Evolutionary conservation across 2,888 invertebrate species (phyloP).

Genomic region (Diarsia dahlii): DNA sequence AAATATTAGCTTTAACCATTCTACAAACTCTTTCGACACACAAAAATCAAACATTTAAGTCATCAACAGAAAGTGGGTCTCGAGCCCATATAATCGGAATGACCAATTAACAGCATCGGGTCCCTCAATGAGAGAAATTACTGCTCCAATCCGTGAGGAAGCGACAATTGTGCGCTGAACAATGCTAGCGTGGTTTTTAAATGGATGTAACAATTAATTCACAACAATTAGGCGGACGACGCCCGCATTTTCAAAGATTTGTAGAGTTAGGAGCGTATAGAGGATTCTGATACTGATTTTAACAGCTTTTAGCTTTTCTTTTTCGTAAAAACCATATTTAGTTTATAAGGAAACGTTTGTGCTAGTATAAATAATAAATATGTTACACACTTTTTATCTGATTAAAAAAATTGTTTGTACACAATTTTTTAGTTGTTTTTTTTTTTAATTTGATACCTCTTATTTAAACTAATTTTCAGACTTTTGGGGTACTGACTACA

Average conservation of each 20-base stretch:
- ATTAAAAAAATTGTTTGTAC: no score
- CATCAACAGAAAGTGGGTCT: constrained; percentile 45
- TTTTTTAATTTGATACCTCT: no score
- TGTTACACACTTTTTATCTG: no score
- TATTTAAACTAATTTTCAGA: no score
- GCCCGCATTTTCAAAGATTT: constrained; percentile 87
- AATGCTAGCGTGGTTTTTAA: constrained; percentile 89
- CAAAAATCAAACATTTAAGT: constrained; percentile 34
- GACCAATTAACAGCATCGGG: constrained; percentile 81
- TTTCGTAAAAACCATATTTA: no score
- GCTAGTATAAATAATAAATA: no score
- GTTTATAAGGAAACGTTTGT: no score
- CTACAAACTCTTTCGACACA: not conserved
- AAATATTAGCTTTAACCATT: not conserved
- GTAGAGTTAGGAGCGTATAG: constrained; percentile 70
- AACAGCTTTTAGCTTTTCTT: no score
- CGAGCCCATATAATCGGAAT: constrained; percentile 76
- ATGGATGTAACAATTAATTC: constrained; percentile 91
- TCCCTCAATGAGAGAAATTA: constrained; percentile 82
- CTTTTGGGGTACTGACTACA: no score
- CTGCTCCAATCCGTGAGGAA: constrained; percentile 85
- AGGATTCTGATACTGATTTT: no score
- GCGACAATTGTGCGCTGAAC: constrained; percentile 85
- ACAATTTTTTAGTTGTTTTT: no score
- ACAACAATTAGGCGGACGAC: constrained; percentile 88